A percentile compares a stretch with the other conserved stretches of the same genome.
phyloP scores from a whole-genome alignment of 2,888 invertebrate genomes.

The Coecobrya sp. region DNA sequence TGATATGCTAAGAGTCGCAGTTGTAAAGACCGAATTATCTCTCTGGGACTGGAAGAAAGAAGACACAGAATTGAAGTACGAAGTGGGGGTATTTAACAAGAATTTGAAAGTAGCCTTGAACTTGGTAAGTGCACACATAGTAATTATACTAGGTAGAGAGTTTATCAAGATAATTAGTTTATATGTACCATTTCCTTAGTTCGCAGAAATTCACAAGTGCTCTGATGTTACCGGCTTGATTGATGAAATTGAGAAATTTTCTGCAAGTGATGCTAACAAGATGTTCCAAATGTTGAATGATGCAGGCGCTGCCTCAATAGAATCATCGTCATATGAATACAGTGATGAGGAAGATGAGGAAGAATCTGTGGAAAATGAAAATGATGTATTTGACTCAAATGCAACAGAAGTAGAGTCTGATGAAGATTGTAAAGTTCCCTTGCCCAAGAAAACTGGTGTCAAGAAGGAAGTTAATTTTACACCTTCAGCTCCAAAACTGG shows the following conservation, averaged over 20 bases:
- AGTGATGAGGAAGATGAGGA: not conserved
- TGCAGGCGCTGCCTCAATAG: not conserved
- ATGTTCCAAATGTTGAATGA: not conserved
- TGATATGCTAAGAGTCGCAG: conserved; percentile 13
- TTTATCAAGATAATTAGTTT: too few relatives aligned
- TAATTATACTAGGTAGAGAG: too few relatives aligned
- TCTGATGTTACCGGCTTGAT: not conserved
- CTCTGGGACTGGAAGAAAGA: conserved; percentile 44
- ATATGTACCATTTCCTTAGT: conserved; percentile 46
- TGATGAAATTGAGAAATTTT: not conserved
- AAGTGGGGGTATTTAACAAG: conserved; percentile 20
- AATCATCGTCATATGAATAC: not conserved
- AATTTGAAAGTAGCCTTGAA: not conserved
- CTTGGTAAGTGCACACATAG: conserved; percentile 15
- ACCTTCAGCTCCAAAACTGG: not conserved
- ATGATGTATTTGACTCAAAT: not conserved
- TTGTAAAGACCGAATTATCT: not conserved
- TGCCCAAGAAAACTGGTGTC: not conserved
- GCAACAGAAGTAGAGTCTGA: not conserved
- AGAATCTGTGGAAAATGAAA: not conserved
- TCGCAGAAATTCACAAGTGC: not conserved
- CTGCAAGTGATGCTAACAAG: not conserved
- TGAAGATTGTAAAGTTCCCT: not conserved
- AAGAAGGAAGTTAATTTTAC: not conserved
- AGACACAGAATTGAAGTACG: conserved; percentile 18